Evolutionary conservation across 2,113 vertebrate genomes (phyloP), one percentile per base, ranked within the genome.

Genomic region (human): DNA sequence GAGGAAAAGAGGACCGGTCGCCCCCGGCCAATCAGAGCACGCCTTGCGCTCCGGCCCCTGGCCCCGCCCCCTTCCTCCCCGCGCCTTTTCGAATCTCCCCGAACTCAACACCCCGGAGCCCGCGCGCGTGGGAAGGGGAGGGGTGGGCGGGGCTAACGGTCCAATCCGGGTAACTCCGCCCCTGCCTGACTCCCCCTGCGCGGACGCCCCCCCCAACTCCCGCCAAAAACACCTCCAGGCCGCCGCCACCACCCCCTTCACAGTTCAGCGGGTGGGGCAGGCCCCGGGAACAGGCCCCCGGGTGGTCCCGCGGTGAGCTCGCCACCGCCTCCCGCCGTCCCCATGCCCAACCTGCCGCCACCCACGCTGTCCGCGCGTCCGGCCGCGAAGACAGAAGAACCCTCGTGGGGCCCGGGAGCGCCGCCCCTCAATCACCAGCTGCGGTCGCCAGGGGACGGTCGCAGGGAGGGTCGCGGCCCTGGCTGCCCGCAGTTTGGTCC

Each of bases 61-160:
- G 50, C 95, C 98, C 98, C 98, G 97, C 96, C 98, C 97, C 97
- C 70, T 92, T 96, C 91, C 98, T 97, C 83, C 89, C 94, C 92
- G 98, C 98, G 97, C 98, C 97, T 98, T 98, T 97, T 87, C 97
- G 90, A 96, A 97, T 98, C 98, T 98, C 98, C 97, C 97, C 88
- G 97, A 98, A 98, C 98, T 93, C 79, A 59, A 86, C 97, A 96
- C 92, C 88, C 95, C 45, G 81, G 97, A 98, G 98, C 97, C 98
- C 96, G 88, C 97, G 97, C 97, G 98, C 97, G 97, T 97, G 97
- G 98, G 98, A 96, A 96, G 96, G 95, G 95, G 86, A 80, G 90
- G 96, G 89, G 6, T 79, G 93, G 98, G 98, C 97, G 98, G 97
- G 76, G 98, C 97, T 87, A 98, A 98, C 98, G 95, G 98, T 97